Conservation (phyloP, 2,113 vertebrate genomes). For the Stigmatopora nigra region DNA sequence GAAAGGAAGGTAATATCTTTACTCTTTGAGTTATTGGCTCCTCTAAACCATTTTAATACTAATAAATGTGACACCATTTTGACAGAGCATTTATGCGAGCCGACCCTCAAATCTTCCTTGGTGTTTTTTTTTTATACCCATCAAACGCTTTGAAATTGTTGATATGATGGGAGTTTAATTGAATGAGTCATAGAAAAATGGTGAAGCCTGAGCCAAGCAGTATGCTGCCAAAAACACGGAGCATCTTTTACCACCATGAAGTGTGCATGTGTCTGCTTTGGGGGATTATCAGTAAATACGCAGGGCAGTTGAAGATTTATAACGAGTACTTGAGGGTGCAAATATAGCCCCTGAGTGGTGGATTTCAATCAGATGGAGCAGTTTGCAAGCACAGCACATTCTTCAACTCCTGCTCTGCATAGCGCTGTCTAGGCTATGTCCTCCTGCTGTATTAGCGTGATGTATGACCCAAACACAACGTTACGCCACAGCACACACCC, state of each 20-base stretch:
- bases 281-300: constrained; percentile 41
- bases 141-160: constrained; percentile 25
- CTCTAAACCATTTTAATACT: background rate
- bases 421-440: constrained; percentile 62
- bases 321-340: constrained; percentile 37
- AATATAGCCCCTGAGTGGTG: constrained; percentile 52
- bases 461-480: constrained; percentile 60
- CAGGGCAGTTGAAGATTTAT: constrained; percentile 51
- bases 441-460: constrained; percentile 68
- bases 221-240: constrained; percentile 11
- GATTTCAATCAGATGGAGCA: constrained; percentile 65
- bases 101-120: constrained; percentile 12
- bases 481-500: constrained; percentile 44
- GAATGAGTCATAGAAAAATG: constrained; percentile 20
- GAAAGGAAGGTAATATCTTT: background rate
- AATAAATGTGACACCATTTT: background rate
- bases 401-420: constrained; percentile 66
- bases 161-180: constrained; percentile 47
- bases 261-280: constrained; percentile 40
- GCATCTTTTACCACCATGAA: constrained; percentile 34
- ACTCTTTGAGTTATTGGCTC: background rate
- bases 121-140: constrained; percentile 15
- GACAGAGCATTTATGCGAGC: background rate
- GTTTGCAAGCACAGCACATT: constrained; percentile 67
- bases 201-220: constrained; percentile 15